phyloP scores from a whole-genome alignment of 2,888 invertebrate species.

The Hemithea aestivaria region DNA sequence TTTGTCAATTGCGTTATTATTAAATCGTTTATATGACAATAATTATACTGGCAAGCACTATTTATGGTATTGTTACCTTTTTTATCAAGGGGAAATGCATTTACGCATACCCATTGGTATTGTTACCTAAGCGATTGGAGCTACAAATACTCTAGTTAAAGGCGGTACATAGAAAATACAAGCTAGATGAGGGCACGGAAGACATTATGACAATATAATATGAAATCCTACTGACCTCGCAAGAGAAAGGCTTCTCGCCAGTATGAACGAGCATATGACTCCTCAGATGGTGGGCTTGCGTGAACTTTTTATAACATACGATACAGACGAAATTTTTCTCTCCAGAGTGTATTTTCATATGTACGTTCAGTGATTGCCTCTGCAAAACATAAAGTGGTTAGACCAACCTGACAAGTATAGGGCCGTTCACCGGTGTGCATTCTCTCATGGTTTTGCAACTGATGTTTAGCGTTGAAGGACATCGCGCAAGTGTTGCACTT shows the following conservation, averaged over 20 bases:
- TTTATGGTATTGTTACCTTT: too few species aligned
- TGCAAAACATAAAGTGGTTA: slow-evolving; percentile 38
- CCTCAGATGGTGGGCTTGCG: slow-evolving; percentile 55
- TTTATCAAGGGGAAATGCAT: too few species aligned
- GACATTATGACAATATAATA: slow-evolving; percentile 2
- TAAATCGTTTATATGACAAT: too few species aligned
- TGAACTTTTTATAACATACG: slow-evolving; percentile 51
- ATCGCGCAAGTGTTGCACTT: slow-evolving; percentile 71
- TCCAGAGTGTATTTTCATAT: slow-evolving; percentile 55
- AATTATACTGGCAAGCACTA: too few species aligned
- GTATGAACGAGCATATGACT: slow-evolving; percentile 57
- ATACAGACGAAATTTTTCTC: slow-evolving; percentile 53
- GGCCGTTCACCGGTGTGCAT: slow-evolving; percentile 76
- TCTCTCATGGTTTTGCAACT: slow-evolving; percentile 74
- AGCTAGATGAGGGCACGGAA: slow-evolving; percentile 12
- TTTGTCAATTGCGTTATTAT: too few species aligned
- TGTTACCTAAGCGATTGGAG: too few species aligned
- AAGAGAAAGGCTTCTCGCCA: slow-evolving; percentile 51
- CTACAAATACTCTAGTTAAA: slow-evolving; percentile 1
- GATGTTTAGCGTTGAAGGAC: slow-evolving; percentile 77
- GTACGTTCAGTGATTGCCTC: slow-evolving; percentile 50
- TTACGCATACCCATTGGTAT: too few species aligned
- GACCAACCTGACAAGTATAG: slow-evolving; percentile 64
- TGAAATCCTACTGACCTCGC: slow-evolving; percentile 52
- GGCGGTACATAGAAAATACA: slow-evolving; percentile 20